Percentiles rank a stretch among this genome's conserved stretches.
Evolutionary conservation across 2,888 invertebrate species (phyloP).

Genomic region (Galerucella pusilla): DNA sequence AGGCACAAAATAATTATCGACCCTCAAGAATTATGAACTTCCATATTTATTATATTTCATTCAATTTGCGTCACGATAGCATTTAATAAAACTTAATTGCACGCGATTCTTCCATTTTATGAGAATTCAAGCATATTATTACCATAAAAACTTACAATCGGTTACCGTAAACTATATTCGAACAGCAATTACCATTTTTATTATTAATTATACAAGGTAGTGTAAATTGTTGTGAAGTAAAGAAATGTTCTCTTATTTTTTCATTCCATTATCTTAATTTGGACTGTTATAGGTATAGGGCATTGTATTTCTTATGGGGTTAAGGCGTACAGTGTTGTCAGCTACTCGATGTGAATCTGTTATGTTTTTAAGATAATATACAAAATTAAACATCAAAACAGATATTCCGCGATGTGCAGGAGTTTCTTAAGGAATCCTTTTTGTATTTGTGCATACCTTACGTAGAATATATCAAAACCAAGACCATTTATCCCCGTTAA

Average conservation of each 20-base stretch:
- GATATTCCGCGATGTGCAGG: too few relatives aligned
- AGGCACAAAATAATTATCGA: neutral
- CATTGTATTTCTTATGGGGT: too few relatives aligned
- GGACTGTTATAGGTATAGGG: too few relatives aligned
- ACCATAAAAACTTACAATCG: conserved; percentile 4
- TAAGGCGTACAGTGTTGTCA: too few relatives aligned
- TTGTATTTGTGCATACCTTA: too few relatives aligned
- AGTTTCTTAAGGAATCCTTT: too few relatives aligned
- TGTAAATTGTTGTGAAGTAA: neutral
- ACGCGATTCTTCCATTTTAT: conserved; percentile 5
- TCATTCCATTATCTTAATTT: too few relatives aligned
- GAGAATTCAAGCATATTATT: conserved; percentile 11
- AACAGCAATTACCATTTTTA: conserved; percentile 5
- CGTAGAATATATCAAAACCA: too few relatives aligned
- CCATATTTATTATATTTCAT: neutral
- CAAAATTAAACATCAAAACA: too few relatives aligned
- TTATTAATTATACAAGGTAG: neutral
- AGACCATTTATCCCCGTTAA: too few relatives aligned
- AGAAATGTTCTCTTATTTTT: neutral
- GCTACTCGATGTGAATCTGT: too few relatives aligned
- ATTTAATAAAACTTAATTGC: conserved; percentile 18
- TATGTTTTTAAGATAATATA: too few relatives aligned
- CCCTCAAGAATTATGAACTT: neutral
- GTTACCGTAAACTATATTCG: conserved; percentile 14
- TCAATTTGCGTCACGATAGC: conserved; percentile 7